Evolutionary conservation across 2,797 vertebrate species (phyloP), one percentile per base, ranked within the genome.

Genomic region (Urocyon cinereoargenteus): DNA sequence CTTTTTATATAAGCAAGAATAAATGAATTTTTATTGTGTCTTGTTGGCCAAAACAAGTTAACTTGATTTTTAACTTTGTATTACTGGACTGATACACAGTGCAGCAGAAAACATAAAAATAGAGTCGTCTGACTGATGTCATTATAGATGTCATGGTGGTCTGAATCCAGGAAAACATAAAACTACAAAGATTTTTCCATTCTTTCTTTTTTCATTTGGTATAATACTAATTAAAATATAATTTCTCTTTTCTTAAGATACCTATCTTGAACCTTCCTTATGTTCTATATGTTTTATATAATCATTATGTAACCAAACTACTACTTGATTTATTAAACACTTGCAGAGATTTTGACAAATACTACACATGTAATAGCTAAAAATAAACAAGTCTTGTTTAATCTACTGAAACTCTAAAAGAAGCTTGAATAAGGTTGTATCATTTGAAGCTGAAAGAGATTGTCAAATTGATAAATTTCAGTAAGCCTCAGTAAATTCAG

Each of bases 381-480:
- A 96, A 95, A 64, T 70, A 95, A 82, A 91, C 19, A 87, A 24
- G 22, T 96, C 85, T 91, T 95, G 66, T 85, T 97, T 92, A 95
- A 94, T 97, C 66, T 97, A 89, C 90, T 89, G 68, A 96, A 97
- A 96, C 57, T 92, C 68, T 77, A 94, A 96, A 96, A 96, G 73
- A 83, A 94, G 86, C 57, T 36, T 84, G 86, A 79, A 96, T 96
- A 70, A 92, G 26, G 53, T 93, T 3, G 19, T 36, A 94, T 18
- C 64, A 55, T 28, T 84, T 45, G 84, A 97, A 91, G 34, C 31
- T 12, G 6, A 96, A 92, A 95, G 72, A 90, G 15, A 83, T 2
- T 92, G 90, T 94, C 89, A 97, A 88, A 61, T 19, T 95, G 91
- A 96, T 94, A 94, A 89, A 95, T 96, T 93, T 95, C 62, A 66